Evolutionary conservation across 2,888 invertebrate species (phyloP).

Genomic region (Lamellibrachia satsuma): DNA sequence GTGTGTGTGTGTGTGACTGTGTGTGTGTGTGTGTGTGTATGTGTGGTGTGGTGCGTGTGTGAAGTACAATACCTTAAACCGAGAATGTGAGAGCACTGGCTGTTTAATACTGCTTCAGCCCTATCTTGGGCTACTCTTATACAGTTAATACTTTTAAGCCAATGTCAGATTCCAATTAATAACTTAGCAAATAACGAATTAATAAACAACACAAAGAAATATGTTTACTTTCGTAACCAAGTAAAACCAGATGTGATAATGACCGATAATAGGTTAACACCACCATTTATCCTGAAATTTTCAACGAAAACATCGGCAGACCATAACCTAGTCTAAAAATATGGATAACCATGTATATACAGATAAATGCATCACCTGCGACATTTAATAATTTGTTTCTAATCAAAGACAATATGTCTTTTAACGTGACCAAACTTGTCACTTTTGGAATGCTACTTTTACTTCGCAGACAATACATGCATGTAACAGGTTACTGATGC

Average conservation of each 20-base stretch:
- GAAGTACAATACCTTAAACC: no score
- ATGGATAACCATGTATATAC: not conserved
- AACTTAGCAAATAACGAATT: no score
- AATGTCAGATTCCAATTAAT: no score
- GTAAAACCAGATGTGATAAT: not conserved
- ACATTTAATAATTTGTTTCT: not conserved
- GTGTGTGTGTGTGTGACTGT: no score
- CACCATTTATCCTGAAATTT: not conserved
- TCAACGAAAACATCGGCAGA: not conserved
- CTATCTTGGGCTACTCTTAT: no score
- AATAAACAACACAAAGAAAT: not conserved
- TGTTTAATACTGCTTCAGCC: no score
- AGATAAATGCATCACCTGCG: not conserved
- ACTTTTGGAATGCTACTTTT: not conserved
- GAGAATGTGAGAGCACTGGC: no score
- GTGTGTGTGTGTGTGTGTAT: no score
- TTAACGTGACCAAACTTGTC: not conserved
- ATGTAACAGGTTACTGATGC: not conserved
- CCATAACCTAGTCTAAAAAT: not conserved
- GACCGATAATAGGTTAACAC: not conserved
- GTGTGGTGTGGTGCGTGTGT: no score
- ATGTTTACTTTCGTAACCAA: not conserved
- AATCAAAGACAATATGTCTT: not conserved
- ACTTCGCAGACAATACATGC: not conserved
- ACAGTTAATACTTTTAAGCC: no score